Percentiles rank a stretch among this genome's conserved stretches.
Conservation (phyloP, 2,113 vertebrate genomes). For the Onychorhynchus coronatus region DNA sequence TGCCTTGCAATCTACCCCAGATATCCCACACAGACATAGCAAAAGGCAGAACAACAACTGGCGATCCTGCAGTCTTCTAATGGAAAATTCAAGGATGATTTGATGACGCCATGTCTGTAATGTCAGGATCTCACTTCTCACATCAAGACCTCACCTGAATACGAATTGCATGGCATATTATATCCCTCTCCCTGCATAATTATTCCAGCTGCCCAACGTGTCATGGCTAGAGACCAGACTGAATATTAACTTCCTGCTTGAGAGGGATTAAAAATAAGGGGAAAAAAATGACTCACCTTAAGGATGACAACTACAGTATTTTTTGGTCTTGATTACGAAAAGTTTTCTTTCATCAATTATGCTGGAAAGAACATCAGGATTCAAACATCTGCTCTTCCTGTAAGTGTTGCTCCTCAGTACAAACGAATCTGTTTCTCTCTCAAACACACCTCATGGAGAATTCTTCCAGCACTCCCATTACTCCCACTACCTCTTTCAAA, state of each 20-base stretch:
- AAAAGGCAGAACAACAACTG: neutral
- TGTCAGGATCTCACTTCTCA: neutral
- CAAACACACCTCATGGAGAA: neutral
- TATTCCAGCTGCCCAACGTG: neutral
- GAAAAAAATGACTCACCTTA: neutral
- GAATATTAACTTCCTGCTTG: neutral
- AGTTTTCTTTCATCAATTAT: neutral
- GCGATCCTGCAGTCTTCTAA: neutral
- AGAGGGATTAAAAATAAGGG: neutral
- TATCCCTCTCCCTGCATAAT: neutral
- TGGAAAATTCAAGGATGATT: neutral
- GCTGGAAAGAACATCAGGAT: neutral
- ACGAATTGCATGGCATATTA: accelerated
- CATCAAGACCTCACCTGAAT: neutral
- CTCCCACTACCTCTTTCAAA: neutral
- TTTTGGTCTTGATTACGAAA: neutral
- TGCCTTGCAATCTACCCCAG: neutral
- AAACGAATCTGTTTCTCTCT: neutral
- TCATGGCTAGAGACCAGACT: neutral
- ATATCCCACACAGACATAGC: neutral
- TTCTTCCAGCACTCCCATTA: neutral
- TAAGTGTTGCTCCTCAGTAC: neutral
- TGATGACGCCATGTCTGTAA: neutral
- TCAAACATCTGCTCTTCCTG: conserved; percentile 16
- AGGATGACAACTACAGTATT: neutral